These are phyloP conservation scores for Acleris holmiana DNA, from an alignment of 2,888 invertebrate genomes.

Conservation along the genomic window DNA sequence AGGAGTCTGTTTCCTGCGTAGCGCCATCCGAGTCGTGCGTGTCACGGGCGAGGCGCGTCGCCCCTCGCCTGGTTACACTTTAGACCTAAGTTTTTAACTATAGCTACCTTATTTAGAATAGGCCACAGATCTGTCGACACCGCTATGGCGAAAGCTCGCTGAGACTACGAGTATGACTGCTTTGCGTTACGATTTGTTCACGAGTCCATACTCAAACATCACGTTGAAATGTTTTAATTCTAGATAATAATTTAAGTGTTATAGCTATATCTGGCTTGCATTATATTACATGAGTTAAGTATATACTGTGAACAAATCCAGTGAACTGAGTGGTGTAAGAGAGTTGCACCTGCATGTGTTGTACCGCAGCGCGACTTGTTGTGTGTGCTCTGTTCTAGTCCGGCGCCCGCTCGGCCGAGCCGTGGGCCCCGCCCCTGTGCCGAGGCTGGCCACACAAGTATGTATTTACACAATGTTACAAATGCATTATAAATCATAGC, in stretches of 20 bases:
- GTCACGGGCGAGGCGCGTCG: constrained; percentile 52
- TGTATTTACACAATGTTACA: constrained; percentile 14
- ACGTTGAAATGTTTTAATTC: constrained; percentile 13
- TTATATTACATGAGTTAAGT: constrained; percentile 26
- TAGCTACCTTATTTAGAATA: constrained; percentile 74
- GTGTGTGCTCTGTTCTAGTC: constrained; percentile 26
- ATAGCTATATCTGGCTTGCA: constrained; percentile 20
- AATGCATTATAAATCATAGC: constrained; percentile 47
- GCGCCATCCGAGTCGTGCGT: constrained; percentile 69
- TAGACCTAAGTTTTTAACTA: constrained; percentile 66
- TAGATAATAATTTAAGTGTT: constrained; percentile 22
- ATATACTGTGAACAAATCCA: constrained; percentile 32
- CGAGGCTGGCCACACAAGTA: constrained; percentile 21
- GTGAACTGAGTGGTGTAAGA: constrained; percentile 17
- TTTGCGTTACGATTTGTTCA: constrained; percentile 65
- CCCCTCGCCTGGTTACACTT: constrained; percentile 34
- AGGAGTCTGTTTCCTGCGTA: constrained; percentile 60
- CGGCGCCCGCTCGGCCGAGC: background rate
- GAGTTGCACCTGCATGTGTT: constrained; percentile 6
- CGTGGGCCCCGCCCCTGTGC: constrained; percentile 10
- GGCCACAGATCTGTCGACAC: constrained; percentile 76
- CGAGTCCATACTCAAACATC: constrained; percentile 42
- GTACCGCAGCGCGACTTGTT: constrained; percentile 30
- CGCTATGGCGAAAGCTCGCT: constrained; percentile 68
- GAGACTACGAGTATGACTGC: constrained; percentile 50